phyloP scores from a whole-genome alignment of 2,797 vertebrate species.

The Anas bahamensis region DNA sequence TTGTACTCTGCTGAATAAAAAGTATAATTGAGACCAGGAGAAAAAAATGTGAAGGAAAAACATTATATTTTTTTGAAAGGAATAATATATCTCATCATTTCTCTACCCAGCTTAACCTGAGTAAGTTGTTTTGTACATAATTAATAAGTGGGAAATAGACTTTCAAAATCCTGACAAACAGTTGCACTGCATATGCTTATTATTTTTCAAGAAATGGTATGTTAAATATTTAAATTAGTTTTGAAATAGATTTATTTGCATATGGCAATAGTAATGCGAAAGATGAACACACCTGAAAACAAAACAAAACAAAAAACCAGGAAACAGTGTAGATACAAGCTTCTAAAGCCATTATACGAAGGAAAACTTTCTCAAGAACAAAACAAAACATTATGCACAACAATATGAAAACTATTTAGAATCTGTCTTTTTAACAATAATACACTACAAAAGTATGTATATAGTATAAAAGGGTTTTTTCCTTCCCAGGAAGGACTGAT shows the following conservation, averaged over 20 bases:
- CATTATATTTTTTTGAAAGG: not conserved
- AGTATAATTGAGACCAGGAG: not conserved
- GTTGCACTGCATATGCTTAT: not conserved
- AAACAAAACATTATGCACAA: not conserved
- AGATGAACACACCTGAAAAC: not conserved
- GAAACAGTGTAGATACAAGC: not conserved
- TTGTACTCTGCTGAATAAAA: not conserved
- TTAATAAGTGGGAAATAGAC: not conserved
- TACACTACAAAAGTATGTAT: not conserved
- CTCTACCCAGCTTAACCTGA: not conserved
- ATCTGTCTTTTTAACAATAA: not conserved
- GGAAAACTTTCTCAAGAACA: not conserved
- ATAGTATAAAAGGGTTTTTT: not conserved
- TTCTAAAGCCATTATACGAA: not conserved
- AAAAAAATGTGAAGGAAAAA: not conserved
- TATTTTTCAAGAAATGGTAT: not conserved
- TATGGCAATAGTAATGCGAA: not conserved
- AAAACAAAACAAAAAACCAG: not conserved
- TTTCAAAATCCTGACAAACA: not conserved
- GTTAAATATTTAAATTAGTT: not conserved
- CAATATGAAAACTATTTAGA: not conserved
- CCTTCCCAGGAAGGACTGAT: not conserved
- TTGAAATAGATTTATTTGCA: not conserved
- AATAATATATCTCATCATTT: not conserved
- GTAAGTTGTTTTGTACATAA: not conserved